Base-by-base conservation (phyloP, 2,888 invertebrate genomes). In the Julus scanicus region DNA sequence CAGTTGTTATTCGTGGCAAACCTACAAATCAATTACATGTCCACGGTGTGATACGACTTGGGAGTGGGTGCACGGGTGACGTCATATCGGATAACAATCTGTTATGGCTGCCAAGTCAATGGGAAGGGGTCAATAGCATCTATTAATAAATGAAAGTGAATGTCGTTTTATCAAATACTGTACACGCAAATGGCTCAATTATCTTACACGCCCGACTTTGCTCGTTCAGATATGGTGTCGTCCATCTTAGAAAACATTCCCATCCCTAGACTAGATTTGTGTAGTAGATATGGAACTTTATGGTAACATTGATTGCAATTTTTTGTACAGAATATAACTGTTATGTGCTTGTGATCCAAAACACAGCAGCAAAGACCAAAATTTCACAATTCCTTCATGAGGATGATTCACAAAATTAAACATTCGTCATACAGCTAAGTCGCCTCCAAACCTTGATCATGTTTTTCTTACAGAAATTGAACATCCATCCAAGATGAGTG, bases 41-140 rank as follows among this genome's bases (percentile, higher is more conserved):
- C 71, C 71, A 71, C 29, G 9, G 71, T 20, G 71, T 29, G n/a
- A 71, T 71, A 29, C 71, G 29, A 20, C n/a, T 29, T 6, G 29
- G 9, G 29, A 20, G 71, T 71, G 20, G 71, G 29, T 71, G 71
- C 29, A 1, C 71, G 6, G 29, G 71, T 71, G 71, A 71, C 71
- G 71, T 71, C 71, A 71, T 71, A 71, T 71, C 71, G 71, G n/a
- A 71, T 71, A 71, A 71, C 71, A 71, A 71, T 71, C 71, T 29
- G 9, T 29, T 20, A 71, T 71, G 71, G 71, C 71, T 71, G 71
- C 71, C 71, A 71, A 71, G 29, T 71, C 71, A 71, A 29, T 29
- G 71, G n/a, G 29, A 71, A 71, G 29, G 29, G 71, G 71, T 71
- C 71, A 71, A 71, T 71, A n/a, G 29, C 71, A 71, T 29, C 71